phyloP scores from a whole-genome alignment of 2,888 invertebrate species.

The Mesochorus sp. region DNA sequence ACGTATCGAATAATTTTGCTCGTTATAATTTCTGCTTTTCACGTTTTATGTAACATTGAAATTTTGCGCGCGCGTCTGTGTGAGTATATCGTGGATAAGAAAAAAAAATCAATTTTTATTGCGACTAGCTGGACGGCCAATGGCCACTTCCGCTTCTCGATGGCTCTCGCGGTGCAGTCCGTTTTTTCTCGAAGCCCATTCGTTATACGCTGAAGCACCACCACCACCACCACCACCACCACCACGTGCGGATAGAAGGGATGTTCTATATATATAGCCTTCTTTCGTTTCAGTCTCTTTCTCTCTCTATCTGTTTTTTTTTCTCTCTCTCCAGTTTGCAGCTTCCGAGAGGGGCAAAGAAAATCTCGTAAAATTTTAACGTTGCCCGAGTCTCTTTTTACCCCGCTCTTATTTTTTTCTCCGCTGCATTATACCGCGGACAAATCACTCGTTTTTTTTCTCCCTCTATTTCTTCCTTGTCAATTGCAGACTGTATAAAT shows the following conservation, averaged over 20 bases:
- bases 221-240: no score
- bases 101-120: conserved; percentile 59
- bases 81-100: background rate
- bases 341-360: conserved; percentile 18
- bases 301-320: no score
- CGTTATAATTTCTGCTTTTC: conserved; percentile 6
- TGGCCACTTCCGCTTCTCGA: conserved; percentile 54
- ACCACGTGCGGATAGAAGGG: conserved; percentile 16
- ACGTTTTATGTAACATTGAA: background rate
- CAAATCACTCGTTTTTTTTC: conserved; percentile 32
- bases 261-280: conserved; percentile 21
- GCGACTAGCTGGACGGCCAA: conserved; percentile 41
- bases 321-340: conserved; percentile 21
- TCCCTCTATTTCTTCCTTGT: conserved; percentile 65
- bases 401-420: conserved; percentile 45
- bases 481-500: conserved; percentile 76
- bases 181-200: conserved; percentile 53
- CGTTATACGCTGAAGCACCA: conserved; percentile 43
- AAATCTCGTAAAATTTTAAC: conserved; percentile 59
- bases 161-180: conserved; percentile 48
- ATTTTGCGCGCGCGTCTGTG: background rate
- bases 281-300: conserved; percentile 28
- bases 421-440: conserved; percentile 24
- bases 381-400: conserved; percentile 43
- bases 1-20: background rate